phyloP scores from a whole-genome alignment of 2,797 vertebrate genomes.

The Malacoctenus gilli region DNA sequence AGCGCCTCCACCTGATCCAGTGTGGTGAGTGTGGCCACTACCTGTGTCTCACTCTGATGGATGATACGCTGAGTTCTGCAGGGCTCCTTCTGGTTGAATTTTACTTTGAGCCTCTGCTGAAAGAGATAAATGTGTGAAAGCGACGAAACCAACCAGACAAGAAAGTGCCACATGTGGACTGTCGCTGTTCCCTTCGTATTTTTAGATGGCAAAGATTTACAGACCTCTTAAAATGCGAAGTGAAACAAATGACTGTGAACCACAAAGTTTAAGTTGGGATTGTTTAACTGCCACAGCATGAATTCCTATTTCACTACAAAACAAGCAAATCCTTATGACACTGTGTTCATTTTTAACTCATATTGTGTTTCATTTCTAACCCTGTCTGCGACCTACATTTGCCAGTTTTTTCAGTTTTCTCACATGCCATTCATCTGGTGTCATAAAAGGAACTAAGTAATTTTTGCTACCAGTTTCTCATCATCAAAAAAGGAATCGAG shows the following conservation, averaged over 20 bases:
- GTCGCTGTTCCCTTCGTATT: no score
- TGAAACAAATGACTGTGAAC: no score
- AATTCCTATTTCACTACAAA: no score
- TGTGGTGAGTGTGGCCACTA: conserved; percentile 25
- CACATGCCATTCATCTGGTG: conserved; percentile 24
- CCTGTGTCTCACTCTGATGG: conserved; percentile 25
- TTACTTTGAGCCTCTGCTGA: conserved; percentile 1
- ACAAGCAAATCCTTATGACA: background rate
- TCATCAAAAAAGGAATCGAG: conserved; percentile 78
- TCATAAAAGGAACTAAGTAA: conserved; percentile 55
- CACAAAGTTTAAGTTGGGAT: no score
- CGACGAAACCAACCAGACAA: no score
- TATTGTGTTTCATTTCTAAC: background rate
- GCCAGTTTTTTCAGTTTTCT: background rate
- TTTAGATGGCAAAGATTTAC: no score
- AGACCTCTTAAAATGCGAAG: no score
- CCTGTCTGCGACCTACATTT: conserved; percentile 15
- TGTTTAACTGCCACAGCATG: no score
- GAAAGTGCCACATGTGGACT: no score
- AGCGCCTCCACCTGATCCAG: conserved; percentile 39
- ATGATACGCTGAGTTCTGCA: conserved; percentile 18
- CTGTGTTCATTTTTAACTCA: conserved; percentile 9
- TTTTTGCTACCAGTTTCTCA: conserved; percentile 45
- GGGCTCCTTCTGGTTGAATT: conserved; percentile 18
- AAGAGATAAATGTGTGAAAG: conserved; percentile 25